Base-by-base conservation (phyloP, 2,797 vertebrate genomes). In the Gobionotothen gibberifrons region DNA sequence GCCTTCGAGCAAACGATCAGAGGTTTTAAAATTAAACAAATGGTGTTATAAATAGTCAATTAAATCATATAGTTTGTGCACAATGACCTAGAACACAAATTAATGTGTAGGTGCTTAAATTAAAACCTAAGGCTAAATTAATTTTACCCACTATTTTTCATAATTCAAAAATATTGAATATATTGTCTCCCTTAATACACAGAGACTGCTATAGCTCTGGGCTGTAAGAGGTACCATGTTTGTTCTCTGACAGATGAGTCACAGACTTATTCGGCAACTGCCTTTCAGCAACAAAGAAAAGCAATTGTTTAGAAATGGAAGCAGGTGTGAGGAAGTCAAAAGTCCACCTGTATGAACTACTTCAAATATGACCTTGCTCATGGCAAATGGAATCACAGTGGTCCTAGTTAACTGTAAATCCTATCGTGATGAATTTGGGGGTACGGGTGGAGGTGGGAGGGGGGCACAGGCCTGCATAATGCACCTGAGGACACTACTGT, bases 61-160 rank as follows among this genome's bases (percentile, higher is more conserved):
- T 66, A 74, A 83, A 83, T 42, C 48, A 65, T 52, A 67, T 32
- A 68, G 9, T 73, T 21, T 76, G 67, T 69, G 62, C 46, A 73
- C 54, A 79, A 0, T 73, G 76, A 78, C 40, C 74, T 55, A 69
- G 71, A 76, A 83, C 66, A 73, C 48, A 76, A 73, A 78, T 72
- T 10, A 22, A 78, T 81, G 74, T 86, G 81, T 72, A 76, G 65
- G 52, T 76, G 47, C 60, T 73, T 78, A 60, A 82, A 76, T 76
- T 71, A 26, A 81, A 78, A 82, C 72, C 69, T 70, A 39, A 62
- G 78, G 78, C 72, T 29, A 74, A 74, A 82, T 79, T 69, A 36
- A 79, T 87, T 72, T 61, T 71, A 78, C 54, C 75, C 46, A 40
- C 7, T 69, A 69, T 17, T 58, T 73, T 68, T 68, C 42, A 63